Percentiles rank a stretch among this genome's conserved stretches.
Conservation (phyloP, 1,140 invertebrate genomes). For the Anoplophora glabripennis region DNA sequence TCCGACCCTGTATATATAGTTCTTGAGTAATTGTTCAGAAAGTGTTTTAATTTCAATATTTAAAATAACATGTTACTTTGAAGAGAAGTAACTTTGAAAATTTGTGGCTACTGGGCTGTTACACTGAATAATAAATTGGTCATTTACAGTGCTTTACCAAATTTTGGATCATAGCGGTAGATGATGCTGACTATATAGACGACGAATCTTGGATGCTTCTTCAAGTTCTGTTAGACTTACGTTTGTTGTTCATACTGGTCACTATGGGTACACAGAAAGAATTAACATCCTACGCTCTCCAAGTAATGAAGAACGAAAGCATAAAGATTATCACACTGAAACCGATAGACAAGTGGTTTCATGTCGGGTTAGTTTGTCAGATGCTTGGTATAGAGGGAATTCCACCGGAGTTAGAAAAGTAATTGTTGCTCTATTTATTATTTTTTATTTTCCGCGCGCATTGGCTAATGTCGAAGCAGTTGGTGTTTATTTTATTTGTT, state of each 20-base stretch:
- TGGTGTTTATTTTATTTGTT: no score
- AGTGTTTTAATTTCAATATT: no score
- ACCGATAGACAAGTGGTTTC: constrained; percentile 55
- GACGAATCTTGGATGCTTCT: constrained; percentile 54
- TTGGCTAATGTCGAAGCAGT: no score
- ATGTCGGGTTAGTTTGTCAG: constrained; percentile 60
- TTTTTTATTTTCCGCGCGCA: no score
- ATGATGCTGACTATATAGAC: constrained; percentile 55
- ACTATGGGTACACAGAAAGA: constrained; percentile 33
- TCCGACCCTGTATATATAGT: no score
- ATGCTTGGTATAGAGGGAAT: constrained; percentile 59
- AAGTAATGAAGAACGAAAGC: constrained; percentile 37
- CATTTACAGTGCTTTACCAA: not conserved
- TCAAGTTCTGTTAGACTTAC: constrained; percentile 39
- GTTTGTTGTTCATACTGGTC: constrained; percentile 31
- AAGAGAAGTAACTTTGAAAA: no score
- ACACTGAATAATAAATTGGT: no score
- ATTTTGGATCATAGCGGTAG: constrained; percentile 54
- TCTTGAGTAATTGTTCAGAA: no score
- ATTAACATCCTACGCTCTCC: constrained; percentile 17
- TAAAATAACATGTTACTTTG: no score
- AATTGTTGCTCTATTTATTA: constrained; percentile 16
- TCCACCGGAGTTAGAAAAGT: constrained; percentile 61
- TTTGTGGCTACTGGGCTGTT: no score
- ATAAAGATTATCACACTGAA: constrained; percentile 39